Evolutionary conservation across 2,113 vertebrate species (phyloP), one percentile per base, ranked within the genome.

Genomic region (Pithys albifrons): DNA sequence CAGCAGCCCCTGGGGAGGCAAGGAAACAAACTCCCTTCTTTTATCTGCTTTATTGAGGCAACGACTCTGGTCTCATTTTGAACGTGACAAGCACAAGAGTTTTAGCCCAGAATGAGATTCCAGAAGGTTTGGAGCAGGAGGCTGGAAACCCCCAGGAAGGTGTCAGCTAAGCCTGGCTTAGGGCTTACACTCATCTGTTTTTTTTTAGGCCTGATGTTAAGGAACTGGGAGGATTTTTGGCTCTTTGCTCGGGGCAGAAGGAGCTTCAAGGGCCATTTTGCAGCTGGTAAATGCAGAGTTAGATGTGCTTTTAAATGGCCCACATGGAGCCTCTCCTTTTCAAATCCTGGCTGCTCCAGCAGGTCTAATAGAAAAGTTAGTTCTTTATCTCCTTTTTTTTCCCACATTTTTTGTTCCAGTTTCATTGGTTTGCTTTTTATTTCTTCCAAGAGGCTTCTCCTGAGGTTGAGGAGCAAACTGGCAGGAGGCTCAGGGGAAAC

Each of bases 371-470:
- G 19, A 43, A 87, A 81, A 61, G 24, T 37, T 80, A 46, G 52
- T 16, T 48, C 41, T 41, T 46, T 0, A 0, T n/a, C 52, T 41
- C 11, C 12, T 23, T 7, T 22, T 33, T 16, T 9, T 22, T 15
- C 8, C 9, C 3, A 0, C 65, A 39, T 5, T 86, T 83, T 77
- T 49, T 62, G 12, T 33, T n/a, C 41, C 37, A 8, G 12, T 66
- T 71, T 39, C 9, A 3, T 37, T 37, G 22, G 51, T 89, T 86
- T 79, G 14, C 46, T 84, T 74, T 80, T 52, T 22, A 9, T 61
- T 92, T 57, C 54, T 51, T 22, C 64, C 73, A n/a, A 22, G 27
- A 37, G 12, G 74, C 15, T 77, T 70, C 55, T 74, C 41, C 54
- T 27, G 49, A 51, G 37, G 31, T 15, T 19, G 31, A 29, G 5